A percentile compares a stretch with the other conserved stretches of the same genome.
Conservation (phyloP, 2,113 vertebrate genomes). For the Hemiscyllium ocellatum region DNA sequence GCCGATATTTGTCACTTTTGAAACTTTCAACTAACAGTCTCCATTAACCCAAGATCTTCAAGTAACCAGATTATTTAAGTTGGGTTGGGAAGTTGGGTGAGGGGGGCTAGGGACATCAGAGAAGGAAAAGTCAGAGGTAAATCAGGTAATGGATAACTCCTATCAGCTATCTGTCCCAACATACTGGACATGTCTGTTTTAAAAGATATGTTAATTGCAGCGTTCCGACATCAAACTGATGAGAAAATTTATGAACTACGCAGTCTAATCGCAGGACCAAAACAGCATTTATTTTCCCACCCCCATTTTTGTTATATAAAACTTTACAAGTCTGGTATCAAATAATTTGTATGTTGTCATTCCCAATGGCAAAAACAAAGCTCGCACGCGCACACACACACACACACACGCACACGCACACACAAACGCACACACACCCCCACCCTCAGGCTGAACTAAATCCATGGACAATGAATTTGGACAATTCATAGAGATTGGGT, state of each 20-base stretch:
- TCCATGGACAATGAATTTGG: constrained; percentile 23
- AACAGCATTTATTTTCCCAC: neutral
- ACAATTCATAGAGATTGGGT: neutral
- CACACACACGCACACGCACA: neutral
- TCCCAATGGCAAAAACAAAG: neutral
- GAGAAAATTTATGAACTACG: constrained; percentile 23
- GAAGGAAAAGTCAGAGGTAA: neutral
- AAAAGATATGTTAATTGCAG: neutral
- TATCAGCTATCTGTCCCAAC: neutral
- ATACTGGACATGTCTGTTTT: neutral
- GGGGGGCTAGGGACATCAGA: neutral
- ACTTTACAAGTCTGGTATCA: constrained; percentile 38
- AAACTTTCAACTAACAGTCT: neutral
- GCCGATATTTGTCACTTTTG: neutral
- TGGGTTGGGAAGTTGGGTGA: neutral
- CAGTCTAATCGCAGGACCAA: constrained; percentile 20
- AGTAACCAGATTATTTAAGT: neutral
- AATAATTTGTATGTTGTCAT: neutral
- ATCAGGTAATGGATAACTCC: neutral
- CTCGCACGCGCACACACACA: too few species aligned
- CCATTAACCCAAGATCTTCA: neutral
- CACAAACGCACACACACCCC: too few species aligned
- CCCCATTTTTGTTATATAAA: constrained; percentile 19
- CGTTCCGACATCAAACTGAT: neutral
- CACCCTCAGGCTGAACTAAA: neutral